Evolutionary conservation across 2,888 invertebrate genomes (phyloP).

Genomic region (Yponomeuta sedellus): DNA sequence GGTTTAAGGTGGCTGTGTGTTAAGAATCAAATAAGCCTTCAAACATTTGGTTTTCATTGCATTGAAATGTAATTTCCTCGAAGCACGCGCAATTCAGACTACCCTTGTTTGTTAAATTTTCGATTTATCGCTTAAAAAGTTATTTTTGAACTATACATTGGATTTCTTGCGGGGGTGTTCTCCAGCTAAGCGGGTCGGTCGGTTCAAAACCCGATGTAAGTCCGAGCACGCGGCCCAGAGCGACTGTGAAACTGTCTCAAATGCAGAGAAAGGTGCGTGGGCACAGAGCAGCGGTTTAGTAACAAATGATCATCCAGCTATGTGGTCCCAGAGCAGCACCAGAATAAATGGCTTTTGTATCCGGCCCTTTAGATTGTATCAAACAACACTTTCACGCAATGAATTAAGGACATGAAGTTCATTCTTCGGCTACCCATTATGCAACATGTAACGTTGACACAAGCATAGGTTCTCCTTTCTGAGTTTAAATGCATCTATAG

Average conservation of each 20-base stretch:
- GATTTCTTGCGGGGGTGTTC: background rate
- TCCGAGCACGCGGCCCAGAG: background rate
- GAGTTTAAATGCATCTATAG: too few species aligned
- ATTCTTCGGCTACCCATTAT: background rate
- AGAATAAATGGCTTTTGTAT: conserved; percentile 17
- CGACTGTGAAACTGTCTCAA: conserved; percentile 13
- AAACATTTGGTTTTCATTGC: background rate
- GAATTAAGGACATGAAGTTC: background rate
- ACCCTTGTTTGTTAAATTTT: background rate
- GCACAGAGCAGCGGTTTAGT: conserved; percentile 19
- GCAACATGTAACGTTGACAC: background rate
- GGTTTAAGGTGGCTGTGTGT: background rate
- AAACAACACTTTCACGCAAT: background rate
- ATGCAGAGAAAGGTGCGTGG: conserved; percentile 18
- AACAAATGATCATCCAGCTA: conserved; percentile 21
- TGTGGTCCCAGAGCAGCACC: conserved; percentile 21
- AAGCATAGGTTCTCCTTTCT: background rate
- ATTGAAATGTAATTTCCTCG: conserved; percentile 3
- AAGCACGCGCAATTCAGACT: background rate
- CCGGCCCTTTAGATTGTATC: conserved; percentile 15
- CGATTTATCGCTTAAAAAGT: conserved; percentile 3
- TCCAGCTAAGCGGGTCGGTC: background rate
- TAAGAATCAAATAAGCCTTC: background rate
- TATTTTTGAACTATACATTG: background rate
- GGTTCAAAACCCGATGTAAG: background rate